These are phyloP conservation scores for Recurvirostra avosetta DNA, from an alignment of 2,113 vertebrate genomes.

Conservation along the genomic window DNA sequence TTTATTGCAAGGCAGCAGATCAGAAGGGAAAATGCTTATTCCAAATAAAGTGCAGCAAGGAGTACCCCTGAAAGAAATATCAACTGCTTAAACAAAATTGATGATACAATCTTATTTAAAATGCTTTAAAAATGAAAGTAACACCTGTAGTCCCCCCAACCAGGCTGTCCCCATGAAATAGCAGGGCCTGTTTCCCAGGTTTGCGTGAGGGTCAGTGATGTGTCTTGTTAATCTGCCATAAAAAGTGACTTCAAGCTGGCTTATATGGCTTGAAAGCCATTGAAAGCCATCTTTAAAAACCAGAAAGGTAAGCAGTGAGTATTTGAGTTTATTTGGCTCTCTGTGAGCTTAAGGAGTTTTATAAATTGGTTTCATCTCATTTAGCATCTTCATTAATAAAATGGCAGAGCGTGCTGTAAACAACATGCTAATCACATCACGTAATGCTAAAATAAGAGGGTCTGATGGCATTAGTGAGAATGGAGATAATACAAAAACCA, in stretches of 20 bases:
- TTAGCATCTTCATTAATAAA: slow-evolving; percentile 38
- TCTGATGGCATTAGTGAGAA: neutral
- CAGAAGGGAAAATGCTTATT: neutral
- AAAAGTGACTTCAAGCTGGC: neutral
- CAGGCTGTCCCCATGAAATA: neutral
- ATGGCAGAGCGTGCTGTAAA: neutral
- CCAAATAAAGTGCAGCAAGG: neutral
- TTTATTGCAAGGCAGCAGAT: neutral
- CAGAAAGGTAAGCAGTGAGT: neutral
- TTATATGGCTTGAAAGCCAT: neutral
- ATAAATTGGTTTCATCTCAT: slow-evolving; percentile 17
- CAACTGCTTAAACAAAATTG: neutral
- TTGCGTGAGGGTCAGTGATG: neutral
- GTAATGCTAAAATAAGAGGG: neutral
- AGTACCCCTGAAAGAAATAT: neutral
- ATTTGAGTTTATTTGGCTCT: neutral
- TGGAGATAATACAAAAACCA: neutral
- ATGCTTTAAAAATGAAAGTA: neutral
- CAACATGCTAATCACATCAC: neutral
- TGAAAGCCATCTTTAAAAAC: neutral
- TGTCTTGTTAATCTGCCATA: neutral
- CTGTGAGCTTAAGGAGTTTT: neutral
- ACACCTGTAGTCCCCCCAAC: neutral
- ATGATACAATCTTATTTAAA: neutral
- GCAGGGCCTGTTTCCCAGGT: neutral